Conservation (phyloP, 1,140 invertebrate species). For the Penaeus indicus region DNA sequence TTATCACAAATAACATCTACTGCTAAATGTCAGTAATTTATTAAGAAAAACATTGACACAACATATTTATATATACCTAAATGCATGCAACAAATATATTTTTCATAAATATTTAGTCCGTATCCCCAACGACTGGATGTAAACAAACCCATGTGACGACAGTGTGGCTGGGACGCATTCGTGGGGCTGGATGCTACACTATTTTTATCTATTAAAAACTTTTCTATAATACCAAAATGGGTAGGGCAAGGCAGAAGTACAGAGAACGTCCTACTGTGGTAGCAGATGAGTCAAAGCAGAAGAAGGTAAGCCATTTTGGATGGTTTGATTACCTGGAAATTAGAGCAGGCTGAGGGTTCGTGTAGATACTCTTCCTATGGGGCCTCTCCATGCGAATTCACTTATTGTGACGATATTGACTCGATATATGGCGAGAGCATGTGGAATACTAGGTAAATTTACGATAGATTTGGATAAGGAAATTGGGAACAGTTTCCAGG, state of each 20-base stretch:
- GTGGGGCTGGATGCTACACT: background rate
- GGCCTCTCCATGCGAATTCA: too few species aligned
- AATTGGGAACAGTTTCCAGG: too few species aligned
- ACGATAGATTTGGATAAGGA: too few species aligned
- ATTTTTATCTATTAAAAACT: background rate
- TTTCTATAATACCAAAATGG: background rate
- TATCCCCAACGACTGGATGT: background rate
- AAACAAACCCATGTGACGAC: conserved; percentile 31
- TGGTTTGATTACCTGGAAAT: background rate
- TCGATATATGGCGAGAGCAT: too few species aligned
- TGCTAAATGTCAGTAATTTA: too few species aligned
- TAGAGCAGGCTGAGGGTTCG: too few species aligned
- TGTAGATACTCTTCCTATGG: too few species aligned
- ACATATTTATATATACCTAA: background rate
- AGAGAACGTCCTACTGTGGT: conserved; percentile 24
- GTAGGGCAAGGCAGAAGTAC: conserved; percentile 47
- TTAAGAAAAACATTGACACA: too few species aligned
- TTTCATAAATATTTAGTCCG: background rate
- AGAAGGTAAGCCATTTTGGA: conserved; percentile 28
- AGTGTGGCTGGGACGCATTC: too few species aligned
- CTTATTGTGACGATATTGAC: too few species aligned
- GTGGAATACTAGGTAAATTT: too few species aligned
- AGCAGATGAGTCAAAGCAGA: conserved; percentile 39
- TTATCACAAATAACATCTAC: too few species aligned
- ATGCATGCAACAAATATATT: background rate